These are phyloP conservation scores for Sipha maydis DNA, from an alignment of 2,888 invertebrate genomes.

Conservation along the genomic window DNA sequence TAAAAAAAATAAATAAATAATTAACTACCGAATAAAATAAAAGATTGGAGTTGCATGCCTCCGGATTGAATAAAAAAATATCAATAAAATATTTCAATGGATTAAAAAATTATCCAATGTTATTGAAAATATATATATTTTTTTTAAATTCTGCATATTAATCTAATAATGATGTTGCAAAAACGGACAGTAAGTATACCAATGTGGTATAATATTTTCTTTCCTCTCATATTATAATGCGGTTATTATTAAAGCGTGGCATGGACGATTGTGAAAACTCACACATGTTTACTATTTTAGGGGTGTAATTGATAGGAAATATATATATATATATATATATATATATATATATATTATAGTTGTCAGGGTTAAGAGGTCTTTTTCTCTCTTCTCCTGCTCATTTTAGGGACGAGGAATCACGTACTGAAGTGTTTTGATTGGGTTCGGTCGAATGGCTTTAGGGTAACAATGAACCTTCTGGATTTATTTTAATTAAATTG, in stretches of 20 bases:
- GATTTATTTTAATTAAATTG: conserved; percentile 62
- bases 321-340: conserved; percentile 21
- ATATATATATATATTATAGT: conserved; percentile 6
- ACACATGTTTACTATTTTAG: conserved; percentile 47
- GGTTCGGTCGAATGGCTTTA: conserved; percentile 61
- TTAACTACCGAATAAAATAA: too few species aligned
- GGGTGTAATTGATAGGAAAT: conserved; percentile 61
- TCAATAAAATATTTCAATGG: too few species aligned
- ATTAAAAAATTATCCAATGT: neutral
- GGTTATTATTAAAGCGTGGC: conserved; percentile 40
- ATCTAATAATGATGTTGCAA: neutral
- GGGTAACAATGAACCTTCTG: conserved; percentile 61
- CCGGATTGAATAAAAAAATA: too few species aligned
- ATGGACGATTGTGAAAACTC: conserved; percentile 53
- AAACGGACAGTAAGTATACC: neutral
- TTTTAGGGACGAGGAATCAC: conserved; percentile 51
- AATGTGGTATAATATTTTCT: conserved; percentile 31
- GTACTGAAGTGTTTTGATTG: conserved; percentile 57
- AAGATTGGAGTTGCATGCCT: too few species aligned
- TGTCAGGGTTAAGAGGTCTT: conserved; percentile 53
- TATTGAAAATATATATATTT: neutral
- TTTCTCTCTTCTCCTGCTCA: conserved; percentile 45
- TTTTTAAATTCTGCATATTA: neutral
- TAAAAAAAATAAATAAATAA: too few species aligned
- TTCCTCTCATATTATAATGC: conserved; percentile 34